A percentile compares a stretch with the other conserved stretches of the same genome.
phyloP scores from a whole-genome alignment of 2,888 invertebrate species.

The Rhaphigaster nebulosa region DNA sequence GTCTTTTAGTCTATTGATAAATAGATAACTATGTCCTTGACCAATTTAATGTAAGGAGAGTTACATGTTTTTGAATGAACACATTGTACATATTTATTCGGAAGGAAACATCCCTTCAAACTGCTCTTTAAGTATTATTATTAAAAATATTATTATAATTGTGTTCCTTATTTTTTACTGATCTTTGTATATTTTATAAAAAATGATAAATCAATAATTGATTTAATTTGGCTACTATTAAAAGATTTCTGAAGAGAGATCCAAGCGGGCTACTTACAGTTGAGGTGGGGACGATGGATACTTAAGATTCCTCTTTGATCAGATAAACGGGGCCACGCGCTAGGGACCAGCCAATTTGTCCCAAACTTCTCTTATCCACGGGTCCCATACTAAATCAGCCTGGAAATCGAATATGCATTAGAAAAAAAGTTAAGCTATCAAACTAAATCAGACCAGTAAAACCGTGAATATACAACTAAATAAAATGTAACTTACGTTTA shows the following conservation, averaged over 20 bases:
- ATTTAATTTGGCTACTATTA: not conserved
- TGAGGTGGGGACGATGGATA: not conserved
- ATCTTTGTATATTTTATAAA: not conserved
- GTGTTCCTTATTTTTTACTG: too few relatives aligned
- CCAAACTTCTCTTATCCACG: not conserved
- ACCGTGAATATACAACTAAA: not conserved
- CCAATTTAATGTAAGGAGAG: too few relatives aligned
- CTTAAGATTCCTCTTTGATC: slow-evolving; percentile 18
- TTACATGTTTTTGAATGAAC: too few relatives aligned
- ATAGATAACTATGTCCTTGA: too few relatives aligned
- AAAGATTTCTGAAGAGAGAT: not conserved
- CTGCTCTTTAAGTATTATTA: too few relatives aligned
- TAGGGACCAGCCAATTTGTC: slow-evolving; percentile 26
- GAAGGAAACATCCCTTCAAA: too few relatives aligned
- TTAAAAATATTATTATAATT: too few relatives aligned
- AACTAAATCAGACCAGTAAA: not conserved
- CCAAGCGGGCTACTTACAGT: not conserved
- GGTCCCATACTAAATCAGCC: not conserved
- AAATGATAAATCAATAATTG: not conserved
- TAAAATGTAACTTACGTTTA: too few relatives aligned
- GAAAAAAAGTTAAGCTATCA: not conserved
- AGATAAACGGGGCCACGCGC: slow-evolving; percentile 39
- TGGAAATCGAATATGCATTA: not conserved
- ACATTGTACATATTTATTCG: too few relatives aligned
- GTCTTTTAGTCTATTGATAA: too few relatives aligned